Base-by-base conservation (phyloP, 2,113 vertebrate species). In the Oryzias melastigma region DNA sequence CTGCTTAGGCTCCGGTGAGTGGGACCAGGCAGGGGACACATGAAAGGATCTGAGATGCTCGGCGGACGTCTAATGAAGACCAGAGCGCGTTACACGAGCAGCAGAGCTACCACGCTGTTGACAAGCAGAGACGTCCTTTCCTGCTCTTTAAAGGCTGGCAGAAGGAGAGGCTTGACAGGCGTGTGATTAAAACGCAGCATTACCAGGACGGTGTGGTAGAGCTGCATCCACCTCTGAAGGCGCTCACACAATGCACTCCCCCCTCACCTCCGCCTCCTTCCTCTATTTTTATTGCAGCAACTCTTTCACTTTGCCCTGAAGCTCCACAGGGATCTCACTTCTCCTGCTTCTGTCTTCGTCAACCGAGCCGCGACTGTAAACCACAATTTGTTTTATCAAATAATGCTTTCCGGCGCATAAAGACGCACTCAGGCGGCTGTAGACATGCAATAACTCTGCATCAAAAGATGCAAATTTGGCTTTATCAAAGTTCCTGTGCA, bases 41-140 rank as follows among this genome's bases (percentile, higher is more conserved):
- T 91, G 88, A 91, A 92, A 91, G 88, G 75, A 68, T 77, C 61
- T 73, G 84, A 87, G 87, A 90, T 88, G 87, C 88, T 91, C 85
- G 57, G 78, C 67, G 58, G 16, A 63, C 78, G 76, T 77, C 75
- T 92, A 92, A 92, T 92, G 79, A 87, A 84, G 86, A 89, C 87
- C 91, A 92, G 90, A 90, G 68, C 79, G 78, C 82, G 55, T 78
- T 63, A 69, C 58, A 73, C 75, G 41, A 73, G 59, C 55, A 44
- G 45, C 13, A 12, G 20, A 65, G 62, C 64, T 59, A 73, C 76
- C 42, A 50, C 49, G 0, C 63, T 27, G 73, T 27, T 57, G 75
- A 79, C 66, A 80, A 50, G 65, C 49, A 50, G 7, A 5, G 60
- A 45, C 22, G 60, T 71, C 64, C 5, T 62, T 62, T 51, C 50